Base-by-base conservation (phyloP, 1,140 invertebrate genomes). In the Monochamus saltuarius region DNA sequence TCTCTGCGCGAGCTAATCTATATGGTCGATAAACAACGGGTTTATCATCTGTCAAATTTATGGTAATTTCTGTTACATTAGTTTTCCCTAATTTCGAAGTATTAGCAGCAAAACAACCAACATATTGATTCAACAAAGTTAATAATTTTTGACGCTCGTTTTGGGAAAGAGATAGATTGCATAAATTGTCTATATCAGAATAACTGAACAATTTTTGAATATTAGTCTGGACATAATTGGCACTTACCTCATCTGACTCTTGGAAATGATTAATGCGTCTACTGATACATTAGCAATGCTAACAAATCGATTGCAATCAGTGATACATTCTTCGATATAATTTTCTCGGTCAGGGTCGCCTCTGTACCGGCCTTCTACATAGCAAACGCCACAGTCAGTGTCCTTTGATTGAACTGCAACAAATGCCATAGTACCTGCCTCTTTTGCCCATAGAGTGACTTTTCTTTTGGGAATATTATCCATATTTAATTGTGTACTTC, bases 1-100 rank as follows among this genome's bases (percentile, higher is more conserved):
- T 61, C n/a, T n/a, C n/a, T n/a, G n/a, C n/a, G n/a, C n/a, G 39
- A 60, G 3, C 39, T 42, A 64, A 14, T 10, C 62, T 57, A 13
- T 64, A 61, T 14, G 62, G 62, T 8, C 42, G 17, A 42, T 61
- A 56, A 17, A 16, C 13, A 14, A 61, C 38, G 13, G 49, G 51
- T n/a, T 37, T 61, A 14, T 56, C 19, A 39, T 34, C 40, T 36
- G 16, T 52, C 9, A 54, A 34, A 19, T 53, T 45, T 59, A 59
- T 62, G 4, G 45, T 6, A n/a, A 47, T 47, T 47, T 47, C 29
- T 13, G 17, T 11, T 11, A 37, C 7, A 52, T 51, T n/a, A n/a
- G 19, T 36, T 51, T 51, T 51, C 9, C 49, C 49, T n/a, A 51
- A 29, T 36, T 51, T 29, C 2, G 9, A 10, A 11, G 14, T 9